Conservation (phyloP, 2,797 vertebrate species). For the Pseudomugil tenellus region DNA sequence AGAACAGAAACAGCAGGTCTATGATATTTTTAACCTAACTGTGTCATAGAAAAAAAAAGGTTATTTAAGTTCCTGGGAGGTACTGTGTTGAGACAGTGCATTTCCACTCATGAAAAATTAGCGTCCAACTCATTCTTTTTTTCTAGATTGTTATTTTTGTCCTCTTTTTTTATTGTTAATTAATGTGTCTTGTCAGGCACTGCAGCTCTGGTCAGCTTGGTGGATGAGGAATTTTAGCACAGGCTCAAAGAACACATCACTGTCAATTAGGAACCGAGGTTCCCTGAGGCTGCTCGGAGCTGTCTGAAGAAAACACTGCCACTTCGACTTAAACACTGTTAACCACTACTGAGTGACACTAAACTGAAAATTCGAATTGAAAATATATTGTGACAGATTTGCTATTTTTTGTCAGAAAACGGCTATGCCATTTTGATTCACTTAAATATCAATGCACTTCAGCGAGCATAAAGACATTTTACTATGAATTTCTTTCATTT, state of each 20-base stretch:
- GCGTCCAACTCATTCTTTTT: constrained; percentile 36
- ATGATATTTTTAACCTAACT: constrained; percentile 50
- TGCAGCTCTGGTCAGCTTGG: constrained; percentile 68
- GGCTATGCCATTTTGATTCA: constrained; percentile 43
- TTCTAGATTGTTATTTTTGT: constrained; percentile 55
- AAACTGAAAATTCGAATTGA: constrained; percentile 63
- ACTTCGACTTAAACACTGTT: constrained; percentile 76
- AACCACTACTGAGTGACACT: constrained; percentile 73
- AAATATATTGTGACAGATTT: constrained; percentile 61
- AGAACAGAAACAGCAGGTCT: constrained; percentile 10
- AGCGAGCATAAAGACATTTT: no score
- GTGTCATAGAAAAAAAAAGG: constrained; percentile 52
- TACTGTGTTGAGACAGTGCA: constrained; percentile 30
- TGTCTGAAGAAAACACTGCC: constrained; percentile 78
- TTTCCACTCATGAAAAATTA: constrained; percentile 49
- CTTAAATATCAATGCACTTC: constrained; percentile 33
- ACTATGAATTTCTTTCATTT: no score
- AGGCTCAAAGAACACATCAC: constrained; percentile 83
- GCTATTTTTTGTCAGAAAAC: constrained; percentile 31
- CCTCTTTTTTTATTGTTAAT: constrained; percentile 66
- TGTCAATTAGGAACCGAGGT: constrained; percentile 79
- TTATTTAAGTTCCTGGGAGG: constrained; percentile 59
- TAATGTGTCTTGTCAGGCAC: constrained; percentile 79
- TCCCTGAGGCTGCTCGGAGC: constrained; percentile 74
- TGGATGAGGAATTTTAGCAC: constrained; percentile 74